phyloP scores from a whole-genome alignment of 30 jellyfish, hydroid and myxozoan genomes.

The Rhopilema esculentum region DNA sequence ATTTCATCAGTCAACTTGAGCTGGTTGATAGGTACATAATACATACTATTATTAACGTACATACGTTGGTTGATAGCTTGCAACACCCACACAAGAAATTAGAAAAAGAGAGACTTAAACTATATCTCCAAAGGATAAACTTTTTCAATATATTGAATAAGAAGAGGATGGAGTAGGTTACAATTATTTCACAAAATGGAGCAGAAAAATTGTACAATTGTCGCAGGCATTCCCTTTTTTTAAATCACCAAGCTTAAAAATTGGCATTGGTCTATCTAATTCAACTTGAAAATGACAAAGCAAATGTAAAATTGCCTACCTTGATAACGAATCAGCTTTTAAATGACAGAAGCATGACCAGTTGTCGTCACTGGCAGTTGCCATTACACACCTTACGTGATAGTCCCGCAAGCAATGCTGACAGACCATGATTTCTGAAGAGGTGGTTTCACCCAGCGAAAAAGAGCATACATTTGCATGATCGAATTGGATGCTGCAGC shows the following conservation, averaged over 20 bases:
- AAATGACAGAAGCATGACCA: neutral
- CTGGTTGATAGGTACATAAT: neutral
- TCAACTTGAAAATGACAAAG: neutral
- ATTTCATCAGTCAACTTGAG: neutral
- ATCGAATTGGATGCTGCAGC: neutral
- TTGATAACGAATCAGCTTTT: neutral
- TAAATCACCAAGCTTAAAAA: neutral
- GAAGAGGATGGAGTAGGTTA: neutral
- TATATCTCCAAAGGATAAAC: neutral
- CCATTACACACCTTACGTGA: neutral
- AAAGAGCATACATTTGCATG: neutral
- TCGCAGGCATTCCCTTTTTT: neutral
- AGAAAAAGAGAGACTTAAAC: neutral
- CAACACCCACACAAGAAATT: neutral
- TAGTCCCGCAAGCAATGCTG: neutral
- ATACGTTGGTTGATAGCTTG: neutral
- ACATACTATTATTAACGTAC: neutral
- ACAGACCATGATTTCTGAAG: neutral
- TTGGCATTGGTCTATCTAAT: neutral
- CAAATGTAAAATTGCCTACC: neutral
- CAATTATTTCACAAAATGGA: neutral
- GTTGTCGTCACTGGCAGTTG: neutral
- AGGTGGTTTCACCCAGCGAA: neutral
- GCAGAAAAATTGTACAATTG: neutral
- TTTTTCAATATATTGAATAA: neutral